Evolutionary conservation across 1,140 invertebrate genomes (phyloP), one percentile per base, ranked within the genome.

Genomic region (Zophobas atratus): DNA sequence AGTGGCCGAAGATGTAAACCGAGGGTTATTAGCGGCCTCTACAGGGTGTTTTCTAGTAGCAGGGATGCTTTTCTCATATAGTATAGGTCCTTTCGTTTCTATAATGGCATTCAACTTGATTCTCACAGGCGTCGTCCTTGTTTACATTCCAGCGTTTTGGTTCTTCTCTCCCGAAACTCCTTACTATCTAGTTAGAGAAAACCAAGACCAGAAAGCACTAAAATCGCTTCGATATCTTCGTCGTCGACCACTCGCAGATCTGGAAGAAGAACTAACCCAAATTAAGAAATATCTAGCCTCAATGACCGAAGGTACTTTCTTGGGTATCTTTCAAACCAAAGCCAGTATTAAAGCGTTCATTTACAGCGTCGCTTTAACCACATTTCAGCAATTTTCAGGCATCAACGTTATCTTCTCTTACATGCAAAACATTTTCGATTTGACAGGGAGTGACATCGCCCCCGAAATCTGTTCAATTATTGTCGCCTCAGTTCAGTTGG

Each of bases 131-230:
- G 75, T 90, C 32, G 89, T 90, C 0, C 63, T 89, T 0, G 0
- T 88, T 0, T 90, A 92, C 84, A 78, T 92, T 8, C 48, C 88
- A 0, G 82, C 86, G 0, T 90, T 92, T 84, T 73, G 89, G 3
- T n/a, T 80, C 0, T 33, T 82, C 6, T 77, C 77, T 1, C 94
- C 95, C 0, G 96, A 98, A 84, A 94, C 94, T 8, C 96, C 96
- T 0, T 92, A 91, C 57, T 95, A 90, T 74, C 87, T 93, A 43
- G 85, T 94, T 0, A 86, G 87, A 2, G 91, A 91, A 82, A 88
- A 87, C n/a, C 87, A 89, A 34, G 89, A 88, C 41, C 85, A 89
- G 1, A 90, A 92, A 3, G 95, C 95, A 0, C 83, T 90, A 0
- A 83, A 88, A 1, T 87, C 92, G 1, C 84, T 97, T 75, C 85